Evolutionary conservation across 2,797 vertebrate species (phyloP).

Genomic region (Lindbergichthys nudifrons): DNA sequence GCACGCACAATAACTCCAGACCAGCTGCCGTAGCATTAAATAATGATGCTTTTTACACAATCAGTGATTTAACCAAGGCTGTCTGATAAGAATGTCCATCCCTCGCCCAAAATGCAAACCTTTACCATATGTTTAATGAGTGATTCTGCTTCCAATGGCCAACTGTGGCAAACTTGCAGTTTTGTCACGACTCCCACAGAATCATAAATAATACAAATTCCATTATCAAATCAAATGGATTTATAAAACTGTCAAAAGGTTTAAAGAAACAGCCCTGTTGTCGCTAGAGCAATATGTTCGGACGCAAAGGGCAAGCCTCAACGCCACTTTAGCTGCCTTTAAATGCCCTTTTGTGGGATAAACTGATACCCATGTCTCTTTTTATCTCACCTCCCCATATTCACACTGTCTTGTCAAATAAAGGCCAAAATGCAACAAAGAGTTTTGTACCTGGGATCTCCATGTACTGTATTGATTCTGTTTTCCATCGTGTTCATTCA

Average conservation of each 20-base stretch:
- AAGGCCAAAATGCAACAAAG: no score
- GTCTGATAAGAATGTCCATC: not conserved
- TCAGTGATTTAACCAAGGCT: not conserved
- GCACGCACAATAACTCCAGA: not conserved
- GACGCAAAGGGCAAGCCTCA: not conserved
- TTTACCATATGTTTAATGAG: not conserved
- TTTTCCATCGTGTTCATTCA: no score
- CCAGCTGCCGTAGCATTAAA: not conserved
- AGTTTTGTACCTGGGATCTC: no score
- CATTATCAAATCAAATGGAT: slow-evolving; percentile 22
- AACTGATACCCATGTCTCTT: no score
- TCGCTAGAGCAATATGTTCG: not conserved
- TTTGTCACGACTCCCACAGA: not conserved
- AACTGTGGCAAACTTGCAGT: not conserved
- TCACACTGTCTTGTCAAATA: no score
- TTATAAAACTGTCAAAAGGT: slow-evolving; percentile 2
- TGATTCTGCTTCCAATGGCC: not conserved
- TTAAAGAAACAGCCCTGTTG: slow-evolving; percentile 6
- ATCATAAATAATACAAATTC: slow-evolving; percentile 25
- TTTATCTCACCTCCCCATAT: no score
- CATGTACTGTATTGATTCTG: no score
- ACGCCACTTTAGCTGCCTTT: not conserved
- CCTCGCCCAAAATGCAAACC: not conserved
- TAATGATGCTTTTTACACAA: slow-evolving; percentile 1
- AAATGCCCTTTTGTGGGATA: not conserved